These are phyloP conservation scores for Drosophila sp. DNA, from an alignment of 1,140 invertebrate species.

Conservation along the genomic window DNA sequence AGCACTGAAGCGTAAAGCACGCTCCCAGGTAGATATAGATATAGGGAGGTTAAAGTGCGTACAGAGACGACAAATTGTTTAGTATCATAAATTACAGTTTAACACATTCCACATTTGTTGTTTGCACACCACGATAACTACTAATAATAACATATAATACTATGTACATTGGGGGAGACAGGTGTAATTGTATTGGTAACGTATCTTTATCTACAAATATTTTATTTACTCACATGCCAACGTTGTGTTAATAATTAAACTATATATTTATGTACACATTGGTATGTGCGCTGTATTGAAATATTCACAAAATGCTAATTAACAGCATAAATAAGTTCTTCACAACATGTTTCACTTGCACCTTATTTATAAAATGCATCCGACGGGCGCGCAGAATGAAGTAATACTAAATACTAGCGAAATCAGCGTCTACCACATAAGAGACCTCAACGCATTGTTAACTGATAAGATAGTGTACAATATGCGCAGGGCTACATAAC, in stretches of 20 bases:
- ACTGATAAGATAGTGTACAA: constrained; percentile 64
- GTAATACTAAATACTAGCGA: constrained; percentile 75
- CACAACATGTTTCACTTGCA: constrained; percentile 1
- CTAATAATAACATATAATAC: constrained; percentile 19
- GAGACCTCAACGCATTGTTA: constrained; percentile 27
- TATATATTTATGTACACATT: background rate
- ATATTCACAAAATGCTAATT: constrained; percentile 11
- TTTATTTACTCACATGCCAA: constrained; percentile 37
- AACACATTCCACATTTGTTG: background rate
- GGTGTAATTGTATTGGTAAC: constrained; percentile 23
- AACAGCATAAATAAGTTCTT: constrained; percentile 11
- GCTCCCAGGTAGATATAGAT: background rate
- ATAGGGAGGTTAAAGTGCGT: background rate
- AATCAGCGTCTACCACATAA: constrained; percentile 45
- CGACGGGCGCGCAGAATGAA: constrained; percentile 50
- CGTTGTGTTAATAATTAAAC: constrained; percentile 5
- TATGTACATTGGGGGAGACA: constrained; percentile 2
- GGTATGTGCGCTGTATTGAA: background rate
- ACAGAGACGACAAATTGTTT: background rate
- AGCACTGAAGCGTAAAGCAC: background rate
- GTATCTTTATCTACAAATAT: constrained; percentile 21
- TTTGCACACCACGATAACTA: constrained; percentile 14
- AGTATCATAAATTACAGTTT: constrained; percentile 15
- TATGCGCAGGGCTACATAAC: constrained; percentile 37
- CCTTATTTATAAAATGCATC: constrained; percentile 46